Evolutionary conservation across 2,888 invertebrate species (phyloP).

Genomic region (Liposcelis brunnea): DNA sequence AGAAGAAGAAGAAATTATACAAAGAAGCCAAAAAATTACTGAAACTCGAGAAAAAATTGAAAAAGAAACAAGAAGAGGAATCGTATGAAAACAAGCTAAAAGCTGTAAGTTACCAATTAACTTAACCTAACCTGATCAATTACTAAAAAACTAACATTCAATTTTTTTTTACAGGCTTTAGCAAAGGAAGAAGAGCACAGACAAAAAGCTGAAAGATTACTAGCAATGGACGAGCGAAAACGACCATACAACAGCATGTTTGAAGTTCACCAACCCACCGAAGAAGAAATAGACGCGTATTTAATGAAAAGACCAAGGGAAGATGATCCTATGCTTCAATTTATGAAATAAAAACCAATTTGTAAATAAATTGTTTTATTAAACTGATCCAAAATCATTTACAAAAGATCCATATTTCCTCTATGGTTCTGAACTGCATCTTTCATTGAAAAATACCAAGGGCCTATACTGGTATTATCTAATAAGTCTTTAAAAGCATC

Average conservation of each 20-base stretch:
- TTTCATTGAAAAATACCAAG: constrained; percentile 65
- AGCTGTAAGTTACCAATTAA: constrained; percentile 12
- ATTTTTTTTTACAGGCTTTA: constrained; percentile 34
- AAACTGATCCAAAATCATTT: too few relatives aligned
- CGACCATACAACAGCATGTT: constrained; percentile 86
- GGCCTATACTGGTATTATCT: constrained; percentile 50
- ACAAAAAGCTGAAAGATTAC: constrained; percentile 41
- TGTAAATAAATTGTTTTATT: too few relatives aligned
- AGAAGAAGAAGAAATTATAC: constrained; percentile 31
- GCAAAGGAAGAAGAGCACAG: constrained; percentile 43
- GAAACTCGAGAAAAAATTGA: constrained; percentile 27
- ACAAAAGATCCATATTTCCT: constrained; percentile 26
- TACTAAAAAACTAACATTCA: too few relatives aligned
- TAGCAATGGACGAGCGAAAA: constrained; percentile 72
- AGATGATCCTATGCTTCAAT: constrained; percentile 89
- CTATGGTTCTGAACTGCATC: constrained; percentile 38
- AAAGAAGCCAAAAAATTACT: constrained; percentile 26
- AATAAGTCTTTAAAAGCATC: constrained; percentile 69
- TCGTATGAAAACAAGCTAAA: constrained; percentile 14
- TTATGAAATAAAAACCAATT: constrained; percentile 25
- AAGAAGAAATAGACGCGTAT: constrained; percentile 87
- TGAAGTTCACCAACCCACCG: constrained; percentile 66
- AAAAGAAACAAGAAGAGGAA: constrained; percentile 34
- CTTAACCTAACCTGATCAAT: too few relatives aligned
- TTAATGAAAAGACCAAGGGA: constrained; percentile 65